phyloP scores from a whole-genome alignment of 1,140 invertebrate species.

The Drosophila tropicalis region DNA sequence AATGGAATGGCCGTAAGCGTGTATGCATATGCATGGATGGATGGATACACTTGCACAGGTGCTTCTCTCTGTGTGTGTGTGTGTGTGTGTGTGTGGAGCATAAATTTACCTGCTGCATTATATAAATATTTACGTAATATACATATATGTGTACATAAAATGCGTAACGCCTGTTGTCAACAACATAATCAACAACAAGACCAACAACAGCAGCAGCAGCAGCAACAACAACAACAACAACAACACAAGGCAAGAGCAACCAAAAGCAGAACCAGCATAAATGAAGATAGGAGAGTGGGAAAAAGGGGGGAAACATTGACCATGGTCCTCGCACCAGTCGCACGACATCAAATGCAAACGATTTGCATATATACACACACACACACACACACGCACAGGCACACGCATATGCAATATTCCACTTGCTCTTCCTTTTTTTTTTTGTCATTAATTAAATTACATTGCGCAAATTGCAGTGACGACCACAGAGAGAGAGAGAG shows the following conservation, averaged over 20 bases:
- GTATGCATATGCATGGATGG: constrained; percentile 45
- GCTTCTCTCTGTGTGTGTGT: neutral
- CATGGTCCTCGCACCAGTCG: constrained; percentile 12
- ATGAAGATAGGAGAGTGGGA: neutral
- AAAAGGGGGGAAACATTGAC: neutral
- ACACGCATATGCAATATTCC: neutral
- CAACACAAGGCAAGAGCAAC: constrained; percentile 2
- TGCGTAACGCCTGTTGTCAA: constrained; percentile 82
- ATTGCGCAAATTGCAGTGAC: constrained; percentile 79
- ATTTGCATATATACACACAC: constrained; percentile 54
- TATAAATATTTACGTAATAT: constrained; percentile 83
- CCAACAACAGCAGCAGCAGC: constrained; percentile 27
- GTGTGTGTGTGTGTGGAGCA: constrained; percentile 28
- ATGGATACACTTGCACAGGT: constrained; percentile 19
- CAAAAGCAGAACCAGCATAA: constrained; percentile 15
- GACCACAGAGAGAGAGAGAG: constrained; percentile 25
- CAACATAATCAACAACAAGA: constrained; percentile 80
- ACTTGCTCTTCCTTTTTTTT: constrained; percentile 35
- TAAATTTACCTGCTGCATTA: constrained; percentile 79
- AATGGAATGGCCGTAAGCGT: constrained; percentile 58
- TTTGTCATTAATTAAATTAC: constrained; percentile 83
- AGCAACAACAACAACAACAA: constrained; percentile 20
- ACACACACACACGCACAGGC: neutral
- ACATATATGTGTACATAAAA: constrained; percentile 45
- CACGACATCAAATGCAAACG: constrained; percentile 51